Conservation (phyloP, 2,797 vertebrate species). For the Girardinus metallicus region DNA sequence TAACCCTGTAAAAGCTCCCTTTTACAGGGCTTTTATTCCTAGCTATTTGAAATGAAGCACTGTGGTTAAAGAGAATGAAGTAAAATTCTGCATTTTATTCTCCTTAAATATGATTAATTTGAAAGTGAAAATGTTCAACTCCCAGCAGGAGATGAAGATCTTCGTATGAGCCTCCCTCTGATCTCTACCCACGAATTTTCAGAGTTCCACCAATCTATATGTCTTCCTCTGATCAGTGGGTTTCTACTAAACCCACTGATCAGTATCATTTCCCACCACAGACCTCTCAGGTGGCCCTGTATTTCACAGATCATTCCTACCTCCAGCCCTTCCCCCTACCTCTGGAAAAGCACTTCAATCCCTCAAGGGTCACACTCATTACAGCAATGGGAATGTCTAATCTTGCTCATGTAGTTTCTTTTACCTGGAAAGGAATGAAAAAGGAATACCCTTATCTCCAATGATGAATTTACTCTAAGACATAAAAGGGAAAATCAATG, state of each 20-base stretch:
- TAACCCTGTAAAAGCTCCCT: background rate
- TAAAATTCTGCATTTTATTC: background rate
- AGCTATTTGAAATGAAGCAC: background rate
- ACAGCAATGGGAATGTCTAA: conserved; percentile 59
- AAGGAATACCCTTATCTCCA: conserved; percentile 71
- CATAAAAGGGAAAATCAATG: conserved; percentile 72
- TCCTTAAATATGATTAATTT: background rate
- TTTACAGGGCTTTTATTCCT: background rate
- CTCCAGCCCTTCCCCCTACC: conserved; percentile 3
- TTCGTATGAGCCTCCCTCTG: conserved; percentile 34
- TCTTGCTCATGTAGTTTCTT: conserved; percentile 62
- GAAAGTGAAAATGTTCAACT: background rate
- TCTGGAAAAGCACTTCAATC: conserved; percentile 33
- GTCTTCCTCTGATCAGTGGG: conserved; percentile 39
- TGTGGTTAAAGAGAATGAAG: background rate
- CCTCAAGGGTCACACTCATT: conserved; percentile 70
- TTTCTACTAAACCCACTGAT: conserved; percentile 66
- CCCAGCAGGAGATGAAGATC: conserved; percentile 20
- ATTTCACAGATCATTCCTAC: conserved; percentile 53
- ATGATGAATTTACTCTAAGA: conserved; percentile 74
- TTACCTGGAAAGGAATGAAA: conserved; percentile 55
- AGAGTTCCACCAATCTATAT: conserved; percentile 26
- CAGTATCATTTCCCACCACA: conserved; percentile 56
- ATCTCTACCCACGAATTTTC: conserved; percentile 32
- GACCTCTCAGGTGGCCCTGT: conserved; percentile 62